A percentile compares a stretch with the other conserved stretches of the same genome.
phyloP scores from a whole-genome alignment of 2,113 vertebrate species.

The Misgurnus mizolepis region DNA sequence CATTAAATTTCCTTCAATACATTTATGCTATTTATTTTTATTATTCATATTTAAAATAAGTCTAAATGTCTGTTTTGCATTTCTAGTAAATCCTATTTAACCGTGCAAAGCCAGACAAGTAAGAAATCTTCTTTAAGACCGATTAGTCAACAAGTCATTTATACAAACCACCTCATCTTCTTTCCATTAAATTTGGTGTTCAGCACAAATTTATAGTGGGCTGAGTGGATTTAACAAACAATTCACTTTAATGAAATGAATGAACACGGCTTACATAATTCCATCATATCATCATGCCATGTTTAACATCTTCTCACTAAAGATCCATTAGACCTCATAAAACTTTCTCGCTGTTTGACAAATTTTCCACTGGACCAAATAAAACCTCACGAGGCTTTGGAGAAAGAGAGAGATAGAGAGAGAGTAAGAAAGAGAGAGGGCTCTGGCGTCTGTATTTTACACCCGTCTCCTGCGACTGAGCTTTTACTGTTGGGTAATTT shows the following conservation, averaged over 20 bases:
- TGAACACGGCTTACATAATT: constrained; percentile 2
- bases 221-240: not conserved
- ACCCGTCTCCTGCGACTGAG: constrained; percentile 36
- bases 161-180: too few species aligned
- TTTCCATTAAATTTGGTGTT: too few species aligned
- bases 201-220: too few species aligned
- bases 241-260: not conserved
- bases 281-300: not conserved
- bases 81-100: too few species aligned
- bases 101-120: too few species aligned
- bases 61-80: too few species aligned
- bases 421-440: not conserved
- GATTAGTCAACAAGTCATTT: too few species aligned
- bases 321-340: constrained; percentile 40
- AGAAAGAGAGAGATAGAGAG: constrained; percentile 20
- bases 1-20: too few species aligned
- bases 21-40: too few species aligned
- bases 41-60: too few species aligned
- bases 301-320: constrained; percentile 22
- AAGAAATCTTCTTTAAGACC: too few species aligned
- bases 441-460: constrained; percentile 47
- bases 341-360: constrained; percentile 41
- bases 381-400: constrained; percentile 49
- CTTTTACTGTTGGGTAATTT: constrained; percentile 56
- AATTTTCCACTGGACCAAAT: constrained; percentile 42